A percentile compares a stretch with the other conserved stretches of the same genome.
phyloP scores from a whole-genome alignment of 2,888 invertebrate species.

The Torymus tubicola region DNA sequence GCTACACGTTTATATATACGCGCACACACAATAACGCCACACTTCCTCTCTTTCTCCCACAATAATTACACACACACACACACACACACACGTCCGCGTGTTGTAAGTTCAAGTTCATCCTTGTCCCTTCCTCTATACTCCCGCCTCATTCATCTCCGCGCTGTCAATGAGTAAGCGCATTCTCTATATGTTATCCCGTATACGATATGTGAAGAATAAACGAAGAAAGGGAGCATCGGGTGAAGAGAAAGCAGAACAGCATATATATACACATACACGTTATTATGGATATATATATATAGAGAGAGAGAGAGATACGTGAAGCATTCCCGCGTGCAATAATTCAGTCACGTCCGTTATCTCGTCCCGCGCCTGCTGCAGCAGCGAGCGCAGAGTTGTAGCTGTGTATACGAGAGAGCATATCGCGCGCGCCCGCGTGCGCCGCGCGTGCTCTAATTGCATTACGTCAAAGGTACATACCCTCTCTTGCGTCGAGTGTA shows the following conservation, averaged over 20 bases:
- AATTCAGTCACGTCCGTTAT: slow-evolving; percentile 54
- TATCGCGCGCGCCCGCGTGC: slow-evolving; percentile 18
- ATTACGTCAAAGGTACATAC: slow-evolving; percentile 46
- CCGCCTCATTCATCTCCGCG: slow-evolving; percentile 3
- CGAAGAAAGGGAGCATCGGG: no score
- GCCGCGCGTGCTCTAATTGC: slow-evolving; percentile 52
- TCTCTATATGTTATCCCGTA: slow-evolving; percentile 29
- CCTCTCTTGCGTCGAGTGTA: not conserved
- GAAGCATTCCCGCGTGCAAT: slow-evolving; percentile 12
- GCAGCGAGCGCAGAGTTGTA: not conserved
- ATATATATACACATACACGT: no score
- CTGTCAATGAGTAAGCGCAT: slow-evolving; percentile 46
- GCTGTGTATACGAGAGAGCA: not conserved
- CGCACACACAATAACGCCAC: not conserved
- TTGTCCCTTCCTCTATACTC: slow-evolving; percentile 2
- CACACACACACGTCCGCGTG: not conserved
- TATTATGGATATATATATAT: not conserved
- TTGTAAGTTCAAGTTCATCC: slow-evolving; percentile 50
- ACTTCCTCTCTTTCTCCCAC: slow-evolving; percentile 1
- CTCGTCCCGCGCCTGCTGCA: slow-evolving; percentile 9
- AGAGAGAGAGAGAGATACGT: slow-evolving; percentile 35
- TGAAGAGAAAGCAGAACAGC: no score
- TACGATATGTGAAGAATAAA: slow-evolving; percentile 19
- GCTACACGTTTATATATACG: no score
- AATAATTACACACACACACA: not conserved